Evolutionary conservation across 2,888 invertebrate genomes (phyloP), one percentile per base, ranked within the genome.

Genomic region (Acanthoscelides obtectus): DNA sequence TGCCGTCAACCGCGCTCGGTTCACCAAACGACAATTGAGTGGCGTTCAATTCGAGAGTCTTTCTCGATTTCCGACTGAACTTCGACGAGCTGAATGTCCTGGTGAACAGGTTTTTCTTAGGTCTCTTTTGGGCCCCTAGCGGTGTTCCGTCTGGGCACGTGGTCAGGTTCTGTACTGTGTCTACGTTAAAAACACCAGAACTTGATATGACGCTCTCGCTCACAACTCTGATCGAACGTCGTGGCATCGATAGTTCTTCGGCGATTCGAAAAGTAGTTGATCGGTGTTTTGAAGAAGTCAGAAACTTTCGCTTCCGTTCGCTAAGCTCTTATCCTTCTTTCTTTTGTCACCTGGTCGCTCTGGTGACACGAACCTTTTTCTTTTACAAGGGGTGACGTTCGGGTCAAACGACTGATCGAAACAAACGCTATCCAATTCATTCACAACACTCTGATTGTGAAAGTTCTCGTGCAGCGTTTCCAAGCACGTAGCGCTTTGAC

Each of bases 81-180:
- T 84, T 83, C 3, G 84, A 80, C 22, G 83, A 83, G 76, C 84
- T 84, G 72, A 85, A 85, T 12, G 84, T 85, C 4, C 85, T 79
- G 12, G 80, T 77, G 71, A 85, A 84, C 67, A 85, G 73, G 76
- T 81, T 85, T 74, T 84, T 85, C 71, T 82, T 83, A 3, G 77
- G 69, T 66, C 80, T 81, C 71, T 83, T 84, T 22, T 73, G 66
- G 27, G 67, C 69, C n/a, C 73, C 68, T 22, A 75, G 67, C 6
- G 78, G 79, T 19, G 80, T 78, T 20, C 75, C 75, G 22, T 70
- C 68, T 2, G 75, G 74, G 25, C 72, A 75, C 45, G 69, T 76
- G 72, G 79, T 83, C 70, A 84, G 76, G 76, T 84, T 82, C 70
- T 83, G 81, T 3, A 84, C 75, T 0, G 82, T 80, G n/a, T 83